A percentile compares a stretch with the other conserved stretches of the same genome.
Evolutionary conservation across 2,113 vertebrate genomes (phyloP).

Genomic region (Onychostruthus taczanowskii): DNA sequence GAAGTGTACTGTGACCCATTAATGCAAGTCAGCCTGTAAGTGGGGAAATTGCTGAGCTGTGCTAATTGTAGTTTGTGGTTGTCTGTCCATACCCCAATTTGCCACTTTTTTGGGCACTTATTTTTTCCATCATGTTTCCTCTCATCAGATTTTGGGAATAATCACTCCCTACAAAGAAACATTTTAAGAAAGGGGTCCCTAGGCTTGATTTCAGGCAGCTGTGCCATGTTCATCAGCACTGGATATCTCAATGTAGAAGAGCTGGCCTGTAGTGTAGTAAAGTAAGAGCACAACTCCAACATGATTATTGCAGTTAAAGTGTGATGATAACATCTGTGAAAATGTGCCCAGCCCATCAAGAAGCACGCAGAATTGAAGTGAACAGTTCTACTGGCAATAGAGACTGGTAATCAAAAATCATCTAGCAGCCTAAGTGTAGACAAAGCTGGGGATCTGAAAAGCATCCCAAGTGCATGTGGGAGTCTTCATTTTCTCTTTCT

Average conservation of each 20-base stretch:
- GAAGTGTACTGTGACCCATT: not conserved
- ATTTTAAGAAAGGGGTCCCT: not conserved
- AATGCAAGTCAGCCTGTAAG: not conserved
- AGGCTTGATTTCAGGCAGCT: not conserved
- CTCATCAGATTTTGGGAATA: not conserved
- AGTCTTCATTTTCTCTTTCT: not conserved
- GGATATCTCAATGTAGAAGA: not conserved
- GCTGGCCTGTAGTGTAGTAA: not conserved
- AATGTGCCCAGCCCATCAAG: constrained; percentile 23
- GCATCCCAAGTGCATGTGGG: not conserved
- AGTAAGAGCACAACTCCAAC: not conserved
- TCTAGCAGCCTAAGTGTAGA: not conserved
- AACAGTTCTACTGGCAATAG: constrained; percentile 8
- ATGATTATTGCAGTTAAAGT: not conserved
- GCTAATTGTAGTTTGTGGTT: not conserved
- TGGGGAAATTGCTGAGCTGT: not conserved
- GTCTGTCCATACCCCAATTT: not conserved
- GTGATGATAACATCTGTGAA: constrained; percentile 36
- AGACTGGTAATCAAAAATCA: constrained; percentile 5
- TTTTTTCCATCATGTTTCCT: not conserved
- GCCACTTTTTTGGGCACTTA: not conserved
- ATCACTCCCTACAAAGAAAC: not conserved
- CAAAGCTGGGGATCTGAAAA: constrained; percentile 1
- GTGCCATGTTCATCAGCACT: not conserved
- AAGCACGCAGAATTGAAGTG: not conserved